phyloP scores from a whole-genome alignment of 2,113 vertebrate genomes.

The Anhinga rufa region DNA sequence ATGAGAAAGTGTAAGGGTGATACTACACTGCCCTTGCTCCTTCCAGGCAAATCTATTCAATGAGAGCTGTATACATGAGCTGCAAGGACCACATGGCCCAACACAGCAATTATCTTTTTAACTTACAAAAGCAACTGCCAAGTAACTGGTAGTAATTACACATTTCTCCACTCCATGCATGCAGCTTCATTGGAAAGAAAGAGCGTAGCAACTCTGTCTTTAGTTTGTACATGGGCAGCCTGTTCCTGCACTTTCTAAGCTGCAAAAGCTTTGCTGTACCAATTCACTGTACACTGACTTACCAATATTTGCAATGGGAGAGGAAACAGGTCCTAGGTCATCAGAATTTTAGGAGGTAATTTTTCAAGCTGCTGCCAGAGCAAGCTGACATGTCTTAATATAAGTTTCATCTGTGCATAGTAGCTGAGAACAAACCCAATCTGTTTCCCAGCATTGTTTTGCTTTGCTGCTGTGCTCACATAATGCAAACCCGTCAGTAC shows the following conservation, averaged over 20 bases:
- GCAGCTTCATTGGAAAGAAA: slow-evolving; percentile 27
- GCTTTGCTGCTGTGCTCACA: slow-evolving; percentile 15
- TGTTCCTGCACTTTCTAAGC: neutral
- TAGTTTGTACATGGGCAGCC: neutral
- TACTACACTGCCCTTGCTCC: neutral
- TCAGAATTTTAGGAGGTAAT: neutral
- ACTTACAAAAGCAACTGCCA: neutral
- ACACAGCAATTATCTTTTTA: neutral
- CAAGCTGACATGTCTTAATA: neutral
- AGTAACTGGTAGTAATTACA: slow-evolving; percentile 33
- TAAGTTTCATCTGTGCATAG: neutral
- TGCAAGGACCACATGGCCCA: neutral
- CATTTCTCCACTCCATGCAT: neutral
- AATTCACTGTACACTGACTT: neutral
- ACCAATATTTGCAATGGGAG: neutral
- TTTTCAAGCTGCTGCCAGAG: neutral
- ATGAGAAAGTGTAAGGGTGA: neutral
- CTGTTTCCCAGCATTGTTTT: slow-evolving; percentile 51
- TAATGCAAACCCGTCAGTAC: neutral
- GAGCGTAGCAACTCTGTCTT: neutral
- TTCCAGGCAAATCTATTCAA: neutral
- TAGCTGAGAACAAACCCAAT: slow-evolving; percentile 17
- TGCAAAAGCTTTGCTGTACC: neutral
- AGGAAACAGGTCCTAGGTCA: neutral
- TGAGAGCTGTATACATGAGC: neutral